These are phyloP conservation scores for Aldrovandia affinis DNA, from an alignment of 2,797 vertebrate species.

Conservation along the genomic window DNA sequence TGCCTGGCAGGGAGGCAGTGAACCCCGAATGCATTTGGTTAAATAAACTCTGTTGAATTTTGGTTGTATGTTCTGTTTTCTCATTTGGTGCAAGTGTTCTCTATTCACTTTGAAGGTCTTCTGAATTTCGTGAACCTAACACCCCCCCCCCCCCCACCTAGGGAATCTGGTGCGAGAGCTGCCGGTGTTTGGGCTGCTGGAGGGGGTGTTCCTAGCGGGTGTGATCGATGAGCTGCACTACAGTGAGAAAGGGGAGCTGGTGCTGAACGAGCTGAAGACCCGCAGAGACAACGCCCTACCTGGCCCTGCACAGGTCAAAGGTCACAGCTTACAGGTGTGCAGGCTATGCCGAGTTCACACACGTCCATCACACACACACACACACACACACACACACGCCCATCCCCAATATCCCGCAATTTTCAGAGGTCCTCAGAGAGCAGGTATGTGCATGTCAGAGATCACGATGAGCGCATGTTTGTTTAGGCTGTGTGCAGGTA, in stretches of 20 bases:
- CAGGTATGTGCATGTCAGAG: background rate
- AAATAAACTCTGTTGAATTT: too few species aligned
- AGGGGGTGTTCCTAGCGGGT: conserved; percentile 68
- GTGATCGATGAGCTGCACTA: conserved; percentile 72
- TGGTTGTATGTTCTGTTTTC: too few species aligned
- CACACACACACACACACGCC: background rate
- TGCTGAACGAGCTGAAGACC: conserved; percentile 66
- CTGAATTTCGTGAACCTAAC: too few species aligned
- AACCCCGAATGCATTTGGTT: too few species aligned
- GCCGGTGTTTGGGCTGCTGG: conserved; percentile 71
- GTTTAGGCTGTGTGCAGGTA: too few species aligned
- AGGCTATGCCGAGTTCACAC: background rate
- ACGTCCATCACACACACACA: background rate
- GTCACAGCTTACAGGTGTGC: conserved; percentile 65
- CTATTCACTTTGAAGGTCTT: too few species aligned
- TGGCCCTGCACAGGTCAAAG: conserved; percentile 57
- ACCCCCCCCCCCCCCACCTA: conserved; percentile 15
- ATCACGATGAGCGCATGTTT: background rate
- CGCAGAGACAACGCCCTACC: conserved; percentile 51
- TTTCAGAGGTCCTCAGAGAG: too few species aligned
- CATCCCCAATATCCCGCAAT: background rate
- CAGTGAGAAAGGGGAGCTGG: conserved; percentile 67
- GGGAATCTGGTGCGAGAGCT: conserved; percentile 69
- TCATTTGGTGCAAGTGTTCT: too few species aligned
- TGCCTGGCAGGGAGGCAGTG: too few species aligned